A percentile compares a stretch with the other conserved stretches of the same genome.
Conservation (phyloP, 2,113 vertebrate genomes). For the Corvus moneduloides region DNA sequence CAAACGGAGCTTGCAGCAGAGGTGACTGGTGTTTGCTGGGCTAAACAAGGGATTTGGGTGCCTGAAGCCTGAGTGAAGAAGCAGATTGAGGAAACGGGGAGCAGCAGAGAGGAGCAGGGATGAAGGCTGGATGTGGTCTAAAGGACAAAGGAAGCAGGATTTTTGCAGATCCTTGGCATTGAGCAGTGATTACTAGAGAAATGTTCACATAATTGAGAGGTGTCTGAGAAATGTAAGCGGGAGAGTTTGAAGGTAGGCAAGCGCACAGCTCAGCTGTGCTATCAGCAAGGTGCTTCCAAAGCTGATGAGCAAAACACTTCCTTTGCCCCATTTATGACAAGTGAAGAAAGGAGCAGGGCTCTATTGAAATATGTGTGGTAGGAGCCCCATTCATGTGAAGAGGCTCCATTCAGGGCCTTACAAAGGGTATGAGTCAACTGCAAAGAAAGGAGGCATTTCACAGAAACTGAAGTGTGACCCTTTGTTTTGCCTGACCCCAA, state of each 20-base stretch:
- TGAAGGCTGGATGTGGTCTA: neutral
- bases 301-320: neutral
- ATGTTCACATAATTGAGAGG: neutral
- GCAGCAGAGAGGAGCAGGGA: neutral
- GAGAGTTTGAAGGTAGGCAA: neutral
- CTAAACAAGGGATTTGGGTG: neutral
- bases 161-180: neutral
- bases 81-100: neutral
- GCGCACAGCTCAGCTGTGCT: neutral
- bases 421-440: constrained; percentile 46
- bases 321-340: neutral
- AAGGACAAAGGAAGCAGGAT: neutral
- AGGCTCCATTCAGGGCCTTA: constrained; percentile 8
- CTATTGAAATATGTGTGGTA: neutral
- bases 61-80: neutral
- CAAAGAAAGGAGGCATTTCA: constrained; percentile 44
- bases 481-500: constrained; percentile 50
- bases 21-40: neutral
- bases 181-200: neutral
- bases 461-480: constrained; percentile 54
- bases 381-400: neutral
- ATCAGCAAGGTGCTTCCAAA: neutral
- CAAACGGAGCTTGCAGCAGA: neutral
- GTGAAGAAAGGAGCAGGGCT: neutral
- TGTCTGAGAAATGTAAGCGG: neutral